These are phyloP conservation scores for Oligia fasciuncula DNA, from an alignment of 2,888 invertebrate species.

Conservation along the genomic window DNA sequence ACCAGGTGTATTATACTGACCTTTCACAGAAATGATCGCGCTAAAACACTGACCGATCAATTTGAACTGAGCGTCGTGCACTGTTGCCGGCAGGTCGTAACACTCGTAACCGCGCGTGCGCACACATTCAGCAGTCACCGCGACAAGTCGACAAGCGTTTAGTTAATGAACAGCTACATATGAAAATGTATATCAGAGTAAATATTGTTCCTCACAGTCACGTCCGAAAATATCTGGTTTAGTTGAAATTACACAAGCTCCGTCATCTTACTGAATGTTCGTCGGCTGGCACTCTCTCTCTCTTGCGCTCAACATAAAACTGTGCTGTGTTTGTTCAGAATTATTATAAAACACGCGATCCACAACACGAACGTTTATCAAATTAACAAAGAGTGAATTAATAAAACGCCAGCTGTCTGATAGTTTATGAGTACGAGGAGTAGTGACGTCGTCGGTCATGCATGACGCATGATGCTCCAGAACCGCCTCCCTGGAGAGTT, in stretches of 20 bases:
- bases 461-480: too few relatives aligned
- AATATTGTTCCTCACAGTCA: conserved; percentile 22
- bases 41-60: neutral
- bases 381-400: conserved; percentile 28
- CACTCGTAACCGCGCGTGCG: neutral
- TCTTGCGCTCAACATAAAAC: conserved; percentile 29
- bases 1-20: neutral
- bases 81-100: neutral
- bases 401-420: neutral
- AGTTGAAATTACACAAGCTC: conserved; percentile 23
- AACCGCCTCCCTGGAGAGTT: neutral
- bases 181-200: neutral
- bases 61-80: neutral
- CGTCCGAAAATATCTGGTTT: conserved; percentile 47
- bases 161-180: conserved; percentile 25
- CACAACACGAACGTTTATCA: conserved; percentile 24
- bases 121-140: neutral
- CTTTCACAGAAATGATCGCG: neutral
- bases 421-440: neutral
- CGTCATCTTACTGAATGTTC: conserved; percentile 24
- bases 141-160: conserved; percentile 10
- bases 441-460: conserved; percentile 24
- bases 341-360: conserved; percentile 5
- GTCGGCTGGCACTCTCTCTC: conserved; percentile 25
- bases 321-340: conserved; percentile 19